A percentile compares a stretch with the other conserved stretches of the same genome.
phyloP scores from a whole-genome alignment of 1,140 invertebrate species.

The Muscidifurax raptorellus region DNA sequence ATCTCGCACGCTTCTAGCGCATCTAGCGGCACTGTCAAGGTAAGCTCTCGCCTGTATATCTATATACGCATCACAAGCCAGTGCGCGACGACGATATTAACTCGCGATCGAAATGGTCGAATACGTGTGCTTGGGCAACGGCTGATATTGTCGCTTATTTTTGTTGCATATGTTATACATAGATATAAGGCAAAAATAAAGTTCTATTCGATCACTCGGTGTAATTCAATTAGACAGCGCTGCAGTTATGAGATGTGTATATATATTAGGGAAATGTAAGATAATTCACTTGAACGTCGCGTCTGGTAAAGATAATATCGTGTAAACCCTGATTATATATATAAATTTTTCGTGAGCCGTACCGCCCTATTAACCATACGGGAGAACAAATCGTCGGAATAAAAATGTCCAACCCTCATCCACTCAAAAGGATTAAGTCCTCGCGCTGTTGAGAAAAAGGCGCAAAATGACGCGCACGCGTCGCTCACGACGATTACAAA shows the following conservation, averaged over 20 bases:
- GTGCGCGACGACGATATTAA: too few relatives aligned
- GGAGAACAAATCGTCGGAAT: neutral
- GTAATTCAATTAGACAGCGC: too few relatives aligned
- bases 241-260: too few relatives aligned
- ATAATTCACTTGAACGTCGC: conserved; percentile 18
- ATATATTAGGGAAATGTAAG: too few relatives aligned
- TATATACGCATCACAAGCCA: too few relatives aligned
- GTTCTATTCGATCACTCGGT: too few relatives aligned
- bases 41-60: conserved; percentile 57
- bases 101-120: too few relatives aligned
- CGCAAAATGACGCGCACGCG: conserved; percentile 3
- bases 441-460: neutral
- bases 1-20: conserved; percentile 74
- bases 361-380: neutral
- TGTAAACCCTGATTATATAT: too few relatives aligned
- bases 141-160: too few relatives aligned
- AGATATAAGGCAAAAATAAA: too few relatives aligned
- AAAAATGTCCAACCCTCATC: neutral
- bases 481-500: conserved; percentile 21
- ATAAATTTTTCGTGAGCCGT: neutral
- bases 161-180: too few relatives aligned
- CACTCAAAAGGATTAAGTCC: neutral
- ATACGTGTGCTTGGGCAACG: too few relatives aligned
- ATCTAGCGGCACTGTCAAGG: conserved; percentile 76
- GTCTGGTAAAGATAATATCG: neutral